Percentiles rank a stretch among this genome's conserved stretches.
These are phyloP conservation scores for Pithys albifrons DNA, from an alignment of 2,113 vertebrate species.

Conservation along the genomic window DNA sequence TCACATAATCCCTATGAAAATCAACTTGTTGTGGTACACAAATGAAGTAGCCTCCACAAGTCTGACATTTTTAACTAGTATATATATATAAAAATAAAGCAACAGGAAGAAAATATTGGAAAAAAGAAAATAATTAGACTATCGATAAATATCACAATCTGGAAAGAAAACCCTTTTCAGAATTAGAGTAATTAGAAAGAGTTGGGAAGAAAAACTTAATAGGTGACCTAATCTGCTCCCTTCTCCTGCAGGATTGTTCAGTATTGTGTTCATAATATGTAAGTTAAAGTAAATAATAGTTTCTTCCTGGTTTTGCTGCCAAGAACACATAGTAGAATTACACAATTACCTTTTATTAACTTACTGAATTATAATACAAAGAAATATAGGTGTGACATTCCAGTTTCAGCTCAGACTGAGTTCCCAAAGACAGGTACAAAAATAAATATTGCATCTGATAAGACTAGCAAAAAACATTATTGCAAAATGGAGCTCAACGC, in stretches of 20 bases:
- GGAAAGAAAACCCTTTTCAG: background rate
- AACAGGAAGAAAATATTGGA: background rate
- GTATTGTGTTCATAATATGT: background rate
- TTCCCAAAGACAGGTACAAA: conserved; percentile 35
- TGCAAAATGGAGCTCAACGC: background rate
- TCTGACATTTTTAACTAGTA: background rate
- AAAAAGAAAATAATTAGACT: background rate
- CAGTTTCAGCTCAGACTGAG: conserved; percentile 15
- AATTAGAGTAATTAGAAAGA: background rate
- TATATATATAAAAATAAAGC: too few species aligned
- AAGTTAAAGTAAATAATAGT: background rate
- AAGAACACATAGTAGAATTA: background rate
- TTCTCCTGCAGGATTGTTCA: background rate
- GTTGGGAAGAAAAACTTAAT: background rate
- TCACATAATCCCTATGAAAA: conserved; percentile 40
- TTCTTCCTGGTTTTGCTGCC: background rate
- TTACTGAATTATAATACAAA: conserved; percentile 17
- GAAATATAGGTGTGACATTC: conserved; percentile 7
- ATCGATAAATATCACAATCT: background rate
- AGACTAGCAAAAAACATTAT: background rate
- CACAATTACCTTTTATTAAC: conserved; percentile 12
- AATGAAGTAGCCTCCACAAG: conserved; percentile 20
- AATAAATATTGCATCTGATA: background rate
- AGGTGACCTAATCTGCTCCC: background rate
- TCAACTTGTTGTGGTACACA: conserved; percentile 33